A percentile compares a stretch with the other conserved stretches of the same genome.
These are phyloP conservation scores for Cariama cristata DNA, from an alignment of 2,113 vertebrate genomes.

Conservation along the genomic window DNA sequence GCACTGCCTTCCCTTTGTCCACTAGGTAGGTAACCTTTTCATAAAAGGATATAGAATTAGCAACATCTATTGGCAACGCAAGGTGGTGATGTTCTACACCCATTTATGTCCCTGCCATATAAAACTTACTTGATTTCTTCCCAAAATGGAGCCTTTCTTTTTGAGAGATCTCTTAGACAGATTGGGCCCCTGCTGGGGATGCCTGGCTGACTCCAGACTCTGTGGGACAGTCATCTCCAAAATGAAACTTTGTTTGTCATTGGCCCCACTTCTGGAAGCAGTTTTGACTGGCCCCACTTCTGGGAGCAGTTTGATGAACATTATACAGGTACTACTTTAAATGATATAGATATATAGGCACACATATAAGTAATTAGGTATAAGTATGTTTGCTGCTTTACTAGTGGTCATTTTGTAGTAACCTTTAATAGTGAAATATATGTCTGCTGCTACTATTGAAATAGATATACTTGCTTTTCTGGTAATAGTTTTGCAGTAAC, in stretches of 20 bases:
- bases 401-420: neutral
- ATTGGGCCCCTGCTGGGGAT: fast-evolving
- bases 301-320: neutral
- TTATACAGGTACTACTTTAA: neutral
- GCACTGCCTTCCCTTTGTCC: neutral
- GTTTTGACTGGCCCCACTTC: neutral
- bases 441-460: neutral
- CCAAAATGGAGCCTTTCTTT: neutral
- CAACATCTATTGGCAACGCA: neutral
- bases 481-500: neutral
- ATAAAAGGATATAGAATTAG: neutral
- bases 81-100: neutral
- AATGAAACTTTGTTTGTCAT: neutral
- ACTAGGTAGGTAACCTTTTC: neutral
- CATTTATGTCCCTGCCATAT: neutral
- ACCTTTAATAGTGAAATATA: neutral
- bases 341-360: neutral
- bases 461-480: neutral
- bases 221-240: neutral
- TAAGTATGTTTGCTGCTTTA: neutral
- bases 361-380: neutral
- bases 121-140: neutral
- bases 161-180: neutral
- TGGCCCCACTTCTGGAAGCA: neutral
- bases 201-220: neutral